Evolutionary conservation across 2,888 invertebrate genomes (phyloP), one percentile per base, ranked within the genome.

Genomic region (Coenonympha arcania): DNA sequence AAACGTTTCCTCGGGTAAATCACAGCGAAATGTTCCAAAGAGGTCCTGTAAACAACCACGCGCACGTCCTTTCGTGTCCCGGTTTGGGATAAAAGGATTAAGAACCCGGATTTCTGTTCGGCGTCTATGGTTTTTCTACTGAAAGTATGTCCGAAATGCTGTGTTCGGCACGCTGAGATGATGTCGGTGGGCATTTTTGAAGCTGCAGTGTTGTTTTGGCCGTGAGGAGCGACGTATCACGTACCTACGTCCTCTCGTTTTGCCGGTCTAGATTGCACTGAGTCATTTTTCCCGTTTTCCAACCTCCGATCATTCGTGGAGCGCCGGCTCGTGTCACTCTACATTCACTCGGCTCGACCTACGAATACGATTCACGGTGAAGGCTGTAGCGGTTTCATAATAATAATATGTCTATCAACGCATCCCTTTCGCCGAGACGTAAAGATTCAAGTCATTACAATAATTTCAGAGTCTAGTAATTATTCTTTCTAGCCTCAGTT

Each of bases 11-110:
- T 88, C 5, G 90, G 90, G 58, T 89, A 90, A 22, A 90, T 87
- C 5, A 90, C 90, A 1, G 89, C 90, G 62, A 90, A 90, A 62
- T 90, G 90, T 65, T 90, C 90, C 64, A 89, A 72, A 37, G 89
- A 88, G 4, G 90, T 90, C 54, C 87, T 81, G 68, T 90, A 90
- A 18, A 90, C 90, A 61, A 89, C 89, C 56, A 90, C 90, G 62
- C 90, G 84, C 4, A 90, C 89, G 55, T 88, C 85, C 69, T 89
- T 90, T 13, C 88, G 79, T 63, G 88, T 83, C 59, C 89, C 89
- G 52, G 86, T 87, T 42, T 88, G 87, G 1, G 89, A 87, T 28
- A 89, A 61, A 34, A 90, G 76, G 58, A 87, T 89, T 76, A 90
- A 82, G 65, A 88, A 88, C n/a, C 90, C 90, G 54, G 88, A 88